phyloP scores from a whole-genome alignment of 2,113 vertebrate genomes.

The Saccopteryx leptura region DNA sequence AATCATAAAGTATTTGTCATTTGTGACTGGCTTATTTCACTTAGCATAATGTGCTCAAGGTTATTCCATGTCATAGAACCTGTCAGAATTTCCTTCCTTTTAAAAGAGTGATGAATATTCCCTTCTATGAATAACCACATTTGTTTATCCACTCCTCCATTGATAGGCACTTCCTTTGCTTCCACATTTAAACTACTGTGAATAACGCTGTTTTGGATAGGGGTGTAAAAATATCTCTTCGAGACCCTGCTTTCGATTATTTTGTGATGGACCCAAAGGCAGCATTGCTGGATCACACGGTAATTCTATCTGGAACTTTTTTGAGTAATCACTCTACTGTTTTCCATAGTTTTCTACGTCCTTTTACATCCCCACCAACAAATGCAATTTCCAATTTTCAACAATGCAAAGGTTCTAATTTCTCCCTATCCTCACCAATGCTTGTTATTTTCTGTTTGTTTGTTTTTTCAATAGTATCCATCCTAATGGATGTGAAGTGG shows the following conservation, averaged over 20 bases:
- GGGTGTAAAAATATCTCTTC: neutral
- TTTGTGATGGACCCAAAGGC: neutral
- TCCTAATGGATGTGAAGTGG: neutral
- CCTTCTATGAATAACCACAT: neutral
- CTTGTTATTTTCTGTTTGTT: neutral
- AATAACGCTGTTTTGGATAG: neutral
- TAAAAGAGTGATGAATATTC: neutral
- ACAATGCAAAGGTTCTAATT: neutral
- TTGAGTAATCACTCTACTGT: neutral
- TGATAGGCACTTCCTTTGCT: neutral
- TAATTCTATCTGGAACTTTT: neutral
- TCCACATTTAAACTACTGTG: neutral
- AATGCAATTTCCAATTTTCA: neutral
- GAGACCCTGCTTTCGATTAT: neutral
- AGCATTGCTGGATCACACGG: neutral
- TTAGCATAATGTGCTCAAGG: neutral
- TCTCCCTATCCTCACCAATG: neutral
- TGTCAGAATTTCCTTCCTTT: neutral
- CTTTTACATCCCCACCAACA: neutral
- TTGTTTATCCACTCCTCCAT: neutral
- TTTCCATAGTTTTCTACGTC: neutral
- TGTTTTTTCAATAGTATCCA: neutral
- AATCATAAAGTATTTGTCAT: neutral
- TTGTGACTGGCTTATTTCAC: neutral
- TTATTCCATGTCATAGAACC: neutral